Percentiles rank a stretch among this genome's conserved stretches.
Evolutionary conservation across 2,888 invertebrate genomes (phyloP).

Genomic region (Zygogramma bicolorata): DNA sequence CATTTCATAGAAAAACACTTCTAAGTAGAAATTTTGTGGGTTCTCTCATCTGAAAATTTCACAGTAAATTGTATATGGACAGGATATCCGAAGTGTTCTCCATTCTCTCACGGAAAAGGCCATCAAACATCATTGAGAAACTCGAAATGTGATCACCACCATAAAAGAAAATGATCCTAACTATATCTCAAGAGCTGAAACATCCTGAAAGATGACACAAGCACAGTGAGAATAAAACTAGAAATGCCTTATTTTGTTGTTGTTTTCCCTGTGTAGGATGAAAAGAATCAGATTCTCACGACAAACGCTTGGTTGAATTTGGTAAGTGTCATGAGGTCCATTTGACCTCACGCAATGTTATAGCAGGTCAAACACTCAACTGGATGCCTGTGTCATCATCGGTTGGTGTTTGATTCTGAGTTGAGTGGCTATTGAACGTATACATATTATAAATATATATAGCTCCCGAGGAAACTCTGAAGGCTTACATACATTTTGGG

Average conservation of each 20-base stretch:
- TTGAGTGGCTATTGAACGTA: constrained; percentile 64
- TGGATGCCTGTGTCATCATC: constrained; percentile 49
- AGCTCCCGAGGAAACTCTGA: constrained; percentile 55
- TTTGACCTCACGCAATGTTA: constrained; percentile 64
- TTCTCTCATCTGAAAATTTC: not conserved
- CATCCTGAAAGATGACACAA: constrained; percentile 16
- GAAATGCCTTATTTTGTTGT: constrained; percentile 68
- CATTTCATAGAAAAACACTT: no score
- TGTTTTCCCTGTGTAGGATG: constrained; percentile 83
- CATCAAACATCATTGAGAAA: not conserved
- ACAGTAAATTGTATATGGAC: not conserved
- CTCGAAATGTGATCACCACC: not conserved
- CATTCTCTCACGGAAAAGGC: not conserved
- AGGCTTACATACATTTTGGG: constrained; percentile 35
- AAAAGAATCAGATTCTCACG: constrained; percentile 98
- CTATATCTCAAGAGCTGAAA: not conserved
- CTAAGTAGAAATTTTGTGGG: no score
- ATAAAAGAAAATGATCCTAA: not conserved
- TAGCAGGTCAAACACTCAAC: constrained; percentile 60
- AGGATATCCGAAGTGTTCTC: not conserved
- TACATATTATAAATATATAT: constrained; percentile 52
- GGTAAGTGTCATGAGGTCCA: constrained; percentile 82
- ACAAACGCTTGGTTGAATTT: constrained; percentile 98
- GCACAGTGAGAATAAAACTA: constrained; percentile 25
- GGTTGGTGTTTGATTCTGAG: constrained; percentile 63